phyloP scores from a whole-genome alignment of 2,797 vertebrate species.

The Graptemys geographica region DNA sequence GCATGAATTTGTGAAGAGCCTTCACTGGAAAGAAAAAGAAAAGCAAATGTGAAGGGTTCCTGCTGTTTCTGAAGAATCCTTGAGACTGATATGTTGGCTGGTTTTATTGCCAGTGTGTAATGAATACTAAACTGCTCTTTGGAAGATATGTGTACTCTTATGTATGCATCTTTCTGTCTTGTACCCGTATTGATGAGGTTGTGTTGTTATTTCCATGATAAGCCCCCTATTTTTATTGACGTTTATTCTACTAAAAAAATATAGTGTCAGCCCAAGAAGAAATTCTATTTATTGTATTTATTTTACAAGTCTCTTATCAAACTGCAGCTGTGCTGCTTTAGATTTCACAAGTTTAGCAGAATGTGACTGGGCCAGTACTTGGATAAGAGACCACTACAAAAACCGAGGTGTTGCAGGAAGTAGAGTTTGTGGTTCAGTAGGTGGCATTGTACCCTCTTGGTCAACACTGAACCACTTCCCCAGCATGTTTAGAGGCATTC shows the following conservation, averaged over 20 bases:
- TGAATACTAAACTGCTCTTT: not conserved
- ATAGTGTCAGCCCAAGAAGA: not conserved
- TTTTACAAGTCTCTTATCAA: not conserved
- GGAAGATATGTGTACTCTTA: not conserved
- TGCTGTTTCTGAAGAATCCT: not conserved
- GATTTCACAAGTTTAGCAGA: not conserved
- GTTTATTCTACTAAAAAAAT: not conserved
- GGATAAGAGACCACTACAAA: not conserved
- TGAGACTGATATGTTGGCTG: not conserved
- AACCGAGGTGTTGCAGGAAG: not conserved
- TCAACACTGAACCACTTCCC: not conserved
- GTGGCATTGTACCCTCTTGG: not conserved
- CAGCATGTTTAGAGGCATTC: not conserved
- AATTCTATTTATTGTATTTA: not conserved
- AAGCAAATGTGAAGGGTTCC: not conserved
- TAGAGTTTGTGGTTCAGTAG: not conserved
- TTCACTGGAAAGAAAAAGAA: conserved; percentile 10
- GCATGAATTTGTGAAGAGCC: not conserved
- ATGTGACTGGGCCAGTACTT: not conserved
- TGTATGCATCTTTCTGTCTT: not conserved
- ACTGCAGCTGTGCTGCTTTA: not conserved
- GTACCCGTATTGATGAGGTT: not conserved
- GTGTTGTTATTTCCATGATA: not conserved
- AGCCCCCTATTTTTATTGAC: not conserved
- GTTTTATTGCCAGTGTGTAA: too few relatives aligned